Conservation (phyloP, 2,888 invertebrate genomes). For the Dyspetes luteomarginatus region DNA sequence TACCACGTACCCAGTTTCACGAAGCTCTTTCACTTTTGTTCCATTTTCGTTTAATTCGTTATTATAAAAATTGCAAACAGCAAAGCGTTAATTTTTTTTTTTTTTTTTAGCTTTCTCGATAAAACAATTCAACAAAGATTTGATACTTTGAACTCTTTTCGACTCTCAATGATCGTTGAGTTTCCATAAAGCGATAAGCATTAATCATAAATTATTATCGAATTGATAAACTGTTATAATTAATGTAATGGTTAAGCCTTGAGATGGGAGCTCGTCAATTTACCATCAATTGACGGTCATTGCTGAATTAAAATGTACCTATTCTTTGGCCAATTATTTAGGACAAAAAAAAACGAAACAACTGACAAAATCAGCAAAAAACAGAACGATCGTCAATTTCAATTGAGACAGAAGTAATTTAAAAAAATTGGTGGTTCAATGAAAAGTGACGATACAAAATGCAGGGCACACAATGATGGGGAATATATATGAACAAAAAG, state of each 20-base stretch:
- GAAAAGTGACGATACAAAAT: no score
- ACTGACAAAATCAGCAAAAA: no score
- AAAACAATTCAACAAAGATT: background rate
- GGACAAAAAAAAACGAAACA: no score
- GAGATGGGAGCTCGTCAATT: no score
- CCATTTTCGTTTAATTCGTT: conserved; percentile 6
- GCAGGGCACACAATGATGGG: no score
- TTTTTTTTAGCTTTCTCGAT: conserved; percentile 10
- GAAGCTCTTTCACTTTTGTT: conserved; percentile 18
- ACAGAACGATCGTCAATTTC: no score
- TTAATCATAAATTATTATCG: background rate
- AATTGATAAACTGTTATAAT: background rate
- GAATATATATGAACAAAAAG: no score
- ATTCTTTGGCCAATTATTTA: no score
- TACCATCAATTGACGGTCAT: no score
- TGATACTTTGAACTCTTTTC: background rate
- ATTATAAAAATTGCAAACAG: conserved; percentile 10
- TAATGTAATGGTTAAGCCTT: background rate
- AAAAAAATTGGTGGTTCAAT: no score
- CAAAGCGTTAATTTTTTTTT: conserved; percentile 6
- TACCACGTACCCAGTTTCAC: conserved; percentile 72
- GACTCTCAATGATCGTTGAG: conserved; percentile 40
- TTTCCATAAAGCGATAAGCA: conserved; percentile 26
- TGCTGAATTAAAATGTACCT: no score
- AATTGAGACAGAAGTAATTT: no score